Conservation (phyloP, 2,888 invertebrate species). For the Brachyopa scutellaris region DNA sequence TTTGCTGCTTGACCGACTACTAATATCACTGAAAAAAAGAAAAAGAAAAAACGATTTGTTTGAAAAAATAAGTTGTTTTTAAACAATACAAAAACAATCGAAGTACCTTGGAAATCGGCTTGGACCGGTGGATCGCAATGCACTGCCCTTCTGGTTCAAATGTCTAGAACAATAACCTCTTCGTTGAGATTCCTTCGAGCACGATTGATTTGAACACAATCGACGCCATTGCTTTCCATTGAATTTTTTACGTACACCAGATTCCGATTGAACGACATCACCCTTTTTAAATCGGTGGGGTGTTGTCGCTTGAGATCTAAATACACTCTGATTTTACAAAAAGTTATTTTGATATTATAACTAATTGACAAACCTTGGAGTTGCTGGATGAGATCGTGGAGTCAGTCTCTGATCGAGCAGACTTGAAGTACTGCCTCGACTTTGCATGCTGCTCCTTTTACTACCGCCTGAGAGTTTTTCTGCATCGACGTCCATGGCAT, state of each 20-base stretch:
- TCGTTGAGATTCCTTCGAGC: conserved; percentile 98
- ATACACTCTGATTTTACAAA: too few relatives aligned
- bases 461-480: conserved; percentile 90
- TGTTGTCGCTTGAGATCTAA: conserved; percentile 94
- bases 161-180: conserved; percentile 98
- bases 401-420: conserved; percentile 92
- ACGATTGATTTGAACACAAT: conserved; percentile 97
- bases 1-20: conserved; percentile 82
- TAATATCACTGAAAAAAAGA: conserved; percentile 77
- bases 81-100: too few relatives aligned
- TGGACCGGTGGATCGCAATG: conserved; percentile 80
- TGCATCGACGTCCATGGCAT: conserved; percentile 88
- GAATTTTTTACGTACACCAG: conserved; percentile 98
- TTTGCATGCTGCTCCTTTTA: conserved; percentile 95
- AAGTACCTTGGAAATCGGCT: conserved; percentile 80
- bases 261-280: conserved; percentile 87
- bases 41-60: conserved; percentile 1
- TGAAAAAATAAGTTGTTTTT: background rate
- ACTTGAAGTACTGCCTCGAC: conserved; percentile 95
- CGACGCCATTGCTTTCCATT: conserved; percentile 99
- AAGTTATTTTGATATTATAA: too few relatives aligned
- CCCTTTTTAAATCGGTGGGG: conserved; percentile 99
- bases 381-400: conserved; percentile 94
- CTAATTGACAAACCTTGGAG: conserved; percentile 88
- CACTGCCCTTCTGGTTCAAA: conserved; percentile 91